phyloP scores from a whole-genome alignment of 2,113 vertebrate species.

The Bungarus multicinctus region DNA sequence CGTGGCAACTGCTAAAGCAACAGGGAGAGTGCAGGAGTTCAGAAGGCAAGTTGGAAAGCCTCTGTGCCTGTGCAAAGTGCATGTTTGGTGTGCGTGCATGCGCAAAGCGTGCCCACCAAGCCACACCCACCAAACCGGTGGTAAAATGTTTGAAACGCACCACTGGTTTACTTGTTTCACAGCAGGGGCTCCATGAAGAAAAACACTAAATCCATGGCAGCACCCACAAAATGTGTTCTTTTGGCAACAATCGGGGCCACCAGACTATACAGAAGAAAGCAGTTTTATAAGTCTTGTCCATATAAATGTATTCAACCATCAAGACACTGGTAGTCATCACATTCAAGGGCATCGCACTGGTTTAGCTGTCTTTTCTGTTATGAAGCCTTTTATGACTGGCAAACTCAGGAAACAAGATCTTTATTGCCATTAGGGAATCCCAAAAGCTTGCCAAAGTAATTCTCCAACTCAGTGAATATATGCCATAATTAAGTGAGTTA shows the following conservation, averaged over 20 bases:
- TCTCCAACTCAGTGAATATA: neutral
- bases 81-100: too few species aligned
- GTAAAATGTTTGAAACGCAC: too few species aligned
- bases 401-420: neutral
- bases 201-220: neutral
- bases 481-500: neutral
- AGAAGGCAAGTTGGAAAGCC: too few species aligned
- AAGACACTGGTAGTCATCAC: neutral
- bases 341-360: neutral
- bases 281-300: neutral
- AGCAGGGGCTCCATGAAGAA: neutral
- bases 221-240: neutral
- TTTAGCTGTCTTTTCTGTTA: neutral
- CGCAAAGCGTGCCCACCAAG: too few species aligned
- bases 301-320: neutral
- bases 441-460: neutral
- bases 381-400: neutral
- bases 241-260: neutral
- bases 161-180: neutral
- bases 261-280: neutral
- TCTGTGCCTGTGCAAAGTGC: too few species aligned
- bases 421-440: neutral
- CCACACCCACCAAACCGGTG: too few species aligned
- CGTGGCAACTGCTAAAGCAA: too few species aligned
- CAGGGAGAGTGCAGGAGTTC: too few species aligned